A percentile compares a stretch with the other conserved stretches of the same genome.
Evolutionary conservation across 1,140 invertebrate genomes (phyloP).

Genomic region (Drosophila nigrodunni): DNA sequence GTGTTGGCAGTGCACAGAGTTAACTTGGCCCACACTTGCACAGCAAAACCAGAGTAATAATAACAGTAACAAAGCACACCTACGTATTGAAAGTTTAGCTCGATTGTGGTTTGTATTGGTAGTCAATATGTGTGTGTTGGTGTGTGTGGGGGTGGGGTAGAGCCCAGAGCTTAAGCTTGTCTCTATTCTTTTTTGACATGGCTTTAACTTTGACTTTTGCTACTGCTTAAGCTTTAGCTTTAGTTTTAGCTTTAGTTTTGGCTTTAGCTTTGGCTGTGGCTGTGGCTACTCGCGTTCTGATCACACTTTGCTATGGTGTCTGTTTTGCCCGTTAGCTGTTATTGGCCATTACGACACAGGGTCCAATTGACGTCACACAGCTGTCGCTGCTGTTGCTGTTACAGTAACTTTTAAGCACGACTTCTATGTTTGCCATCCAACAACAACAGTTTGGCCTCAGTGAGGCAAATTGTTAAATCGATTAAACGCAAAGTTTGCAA

Average conservation of each 20-base stretch:
- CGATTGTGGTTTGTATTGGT: neutral
- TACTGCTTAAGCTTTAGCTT: too few relatives aligned
- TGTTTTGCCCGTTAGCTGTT: conserved; percentile 15
- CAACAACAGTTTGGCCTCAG: conserved; percentile 54
- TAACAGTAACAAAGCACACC: conserved; percentile 10
- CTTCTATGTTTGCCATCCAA: conserved; percentile 68
- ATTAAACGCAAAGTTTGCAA: conserved; percentile 68
- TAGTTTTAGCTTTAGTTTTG: neutral
- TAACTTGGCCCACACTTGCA: conserved; percentile 11
- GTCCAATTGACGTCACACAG: conserved; percentile 69
- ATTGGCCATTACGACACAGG: conserved; percentile 4
- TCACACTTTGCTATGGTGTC: neutral
- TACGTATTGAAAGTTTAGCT: conserved; percentile 19
- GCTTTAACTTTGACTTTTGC: too few relatives aligned
- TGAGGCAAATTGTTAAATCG: conserved; percentile 72
- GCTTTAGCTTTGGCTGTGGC: conserved; percentile 10
- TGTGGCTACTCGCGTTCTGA: conserved; percentile 12
- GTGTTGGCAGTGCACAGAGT: conserved; percentile 6
- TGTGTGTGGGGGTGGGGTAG: neutral
- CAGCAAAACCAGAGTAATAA: neutral
- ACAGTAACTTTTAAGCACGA: conserved; percentile 36
- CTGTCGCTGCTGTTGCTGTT: conserved; percentile 25
- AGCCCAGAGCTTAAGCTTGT: conserved; percentile 11
- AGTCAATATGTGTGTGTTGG: neutral
- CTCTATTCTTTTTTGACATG: conserved; percentile 1